Base-by-base conservation (phyloP, 2,113 vertebrate species). In the Acinonyx jubatus region DNA sequence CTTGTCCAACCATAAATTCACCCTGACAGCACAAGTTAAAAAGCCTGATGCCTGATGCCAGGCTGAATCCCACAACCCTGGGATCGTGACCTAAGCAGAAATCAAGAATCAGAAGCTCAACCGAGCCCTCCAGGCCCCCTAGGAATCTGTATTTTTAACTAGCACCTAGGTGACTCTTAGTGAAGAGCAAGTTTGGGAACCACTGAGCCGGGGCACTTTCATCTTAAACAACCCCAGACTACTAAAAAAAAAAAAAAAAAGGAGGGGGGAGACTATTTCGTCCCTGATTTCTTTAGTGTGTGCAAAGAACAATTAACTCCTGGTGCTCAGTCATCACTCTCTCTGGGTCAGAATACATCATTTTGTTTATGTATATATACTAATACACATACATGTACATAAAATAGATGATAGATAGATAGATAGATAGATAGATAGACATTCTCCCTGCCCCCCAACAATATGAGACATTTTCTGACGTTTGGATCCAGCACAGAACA, bases 361-460 rank as follows among this genome's bases (percentile, higher is more conserved):
- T 80, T 90, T 90, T 79, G 48, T 74, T 23, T 82, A 29, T 48
- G 8, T 23, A 4, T 31, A 15, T 31, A 45, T 12, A 10, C 12
- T n/a, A n/a, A 52, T 14, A 11, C 7, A 66, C 27, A 23, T 0
- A 57, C 3, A 57, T 6, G 33, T 19, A 55, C 10, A 45, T 14
- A 29, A 74, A 38, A 41, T 27, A 74, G 23, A 76, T 45, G 38
- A 76, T 14, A 74, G 71, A 73, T 41, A 71, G 16, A 69, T 9
- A 69, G 33, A 68, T 7, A 36, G 21, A 38, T 27, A 41, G 2
- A 74, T 7, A 73, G 4, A 73, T 1, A 73, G 21, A 61, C 6
- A 48, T 1, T 1, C 7, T 36, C 5, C 7, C 16, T 2, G 14
- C 5, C 7, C 16, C 63, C 10, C 4, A 4, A 6, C 16, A 76